Base-by-base conservation (phyloP, 2,888 invertebrate genomes). In the Ennomos erosarius region DNA sequence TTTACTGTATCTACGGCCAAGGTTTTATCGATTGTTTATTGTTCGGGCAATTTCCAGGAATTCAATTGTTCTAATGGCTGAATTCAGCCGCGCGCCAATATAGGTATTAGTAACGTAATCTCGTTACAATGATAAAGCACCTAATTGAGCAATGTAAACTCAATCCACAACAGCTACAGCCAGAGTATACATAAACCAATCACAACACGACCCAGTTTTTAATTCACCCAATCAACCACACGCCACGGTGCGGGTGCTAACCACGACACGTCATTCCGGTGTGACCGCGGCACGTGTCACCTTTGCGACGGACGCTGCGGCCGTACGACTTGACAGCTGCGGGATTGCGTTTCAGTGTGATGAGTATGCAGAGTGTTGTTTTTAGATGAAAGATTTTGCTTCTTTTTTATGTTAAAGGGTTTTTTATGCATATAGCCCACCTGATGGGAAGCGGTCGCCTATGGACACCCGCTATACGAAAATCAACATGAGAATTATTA, bases 241-340 rank as follows among this genome's bases (percentile, higher is more conserved):
- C 35, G 39, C 16, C 36, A 39, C 44, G 44, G 50, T 35, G 46
- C 38, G 58, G 40, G 54, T 51, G 62, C 38, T 58, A 65, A 69
- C 68, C 67, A 40, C 68, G 53, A 55, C 57, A 62, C 59, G 67
- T 64, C 64, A 67, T 64, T 63, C 58, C 54, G 34, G 49, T 62
- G 62, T 61, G 59, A 61, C 52, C 35, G 59, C 49, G 60, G 48
- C 58, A 65, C 63, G 67, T 40, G 62, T 51, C 57, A 61, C 49
- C 51, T 43, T 47, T 45, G 58, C 51, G 55, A 56, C 61, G 64
- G 65, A 67, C 65, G 64, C 50, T 59, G 68, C 50, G 64, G 56
- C 59, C 55, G 54, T 50, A 58, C 50, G 50, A 47, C 58, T 59
- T 68, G 70, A 71, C 70, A 69, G 63, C 53, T 64, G 66, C 59